Percentiles rank a stretch among this genome's conserved stretches.
Evolutionary conservation across 2,113 vertebrate genomes (phyloP).

Genomic region (Nymphicus hollandicus): DNA sequence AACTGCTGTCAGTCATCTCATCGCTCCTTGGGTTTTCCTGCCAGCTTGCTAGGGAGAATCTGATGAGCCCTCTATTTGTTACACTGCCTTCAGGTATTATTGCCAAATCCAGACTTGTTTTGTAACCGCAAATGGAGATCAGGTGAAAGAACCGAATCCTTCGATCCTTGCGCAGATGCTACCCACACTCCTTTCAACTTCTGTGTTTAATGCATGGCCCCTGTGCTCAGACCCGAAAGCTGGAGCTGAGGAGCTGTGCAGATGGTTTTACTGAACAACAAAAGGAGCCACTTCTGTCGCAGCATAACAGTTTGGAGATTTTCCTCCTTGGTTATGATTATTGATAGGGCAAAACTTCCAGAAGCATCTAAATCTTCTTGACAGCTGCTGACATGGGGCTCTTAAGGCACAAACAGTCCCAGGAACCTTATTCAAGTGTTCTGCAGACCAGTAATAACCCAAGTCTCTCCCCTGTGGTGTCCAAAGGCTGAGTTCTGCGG

Average conservation of each 20-base stretch:
- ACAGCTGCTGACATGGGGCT: not conserved
- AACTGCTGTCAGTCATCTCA: slow-evolving; percentile 1
- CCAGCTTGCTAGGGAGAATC: not conserved
- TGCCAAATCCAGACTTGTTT: not conserved
- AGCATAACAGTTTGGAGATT: not conserved
- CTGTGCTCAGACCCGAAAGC: not conserved
- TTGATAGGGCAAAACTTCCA: not conserved
- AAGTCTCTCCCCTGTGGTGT: not conserved
- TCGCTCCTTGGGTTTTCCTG: not conserved
- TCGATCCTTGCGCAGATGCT: not conserved
- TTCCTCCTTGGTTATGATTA: not conserved
- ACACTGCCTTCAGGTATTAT: not conserved
- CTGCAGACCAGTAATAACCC: not conserved
- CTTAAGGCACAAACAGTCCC: not conserved
- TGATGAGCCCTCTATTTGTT: not conserved
- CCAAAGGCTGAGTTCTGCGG: not conserved
- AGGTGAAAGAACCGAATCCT: not conserved
- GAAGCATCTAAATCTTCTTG: not conserved
- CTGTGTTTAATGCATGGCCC: not conserved
- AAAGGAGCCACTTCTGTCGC: not conserved
- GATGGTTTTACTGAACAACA: not conserved
- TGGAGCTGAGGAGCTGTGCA: not conserved
- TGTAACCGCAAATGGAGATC: not conserved
- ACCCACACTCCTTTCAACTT: not conserved
- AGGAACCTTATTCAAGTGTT: not conserved